Evolutionary conservation across 2,888 invertebrate genomes (phyloP), one percentile per base, ranked within the genome.

Genomic region (Meliscaeva auricollis): DNA sequence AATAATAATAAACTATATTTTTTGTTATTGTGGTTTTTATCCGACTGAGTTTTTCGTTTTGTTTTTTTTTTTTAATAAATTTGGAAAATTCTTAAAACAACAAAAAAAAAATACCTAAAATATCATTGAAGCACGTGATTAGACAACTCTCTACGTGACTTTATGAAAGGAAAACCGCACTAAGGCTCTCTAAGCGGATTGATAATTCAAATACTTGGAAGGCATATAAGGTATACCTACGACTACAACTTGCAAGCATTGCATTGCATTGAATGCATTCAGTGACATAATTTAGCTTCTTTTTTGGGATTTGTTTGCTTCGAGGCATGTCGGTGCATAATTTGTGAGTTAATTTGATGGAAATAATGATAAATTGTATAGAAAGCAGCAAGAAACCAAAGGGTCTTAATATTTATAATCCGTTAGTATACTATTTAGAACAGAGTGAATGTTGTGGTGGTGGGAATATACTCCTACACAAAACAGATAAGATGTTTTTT

Each of bases 121-220:
- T 38, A 80, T 54, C 50, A 17, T 17, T 54, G 62, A 69, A 64
- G 35, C 73, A 83, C 68, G 54, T 83, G 78, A 83, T 83, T 68
- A 56, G 74, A 64, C 56, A 60, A 38, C 38, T 9, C 54, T 54
- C 46, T 83, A 83, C 83, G 78, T 83, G 83, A 83, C 78, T 69
- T 69, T 74, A 68, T 54, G 48, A 50, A 69, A 73, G 69, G 26
- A 69, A n/a, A 60, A 60, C 26, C 60, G 26, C 38, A 17, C 11
- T 41, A 60, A 64, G 48, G 38, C 62, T 20, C 30, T 64, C 22
- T 73, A 78, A 62, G 73, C 38, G 50, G 83, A 78, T 78, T 68
- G 41, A 30, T 54, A 68, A 72, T 77, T 15, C 8, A 60, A 82
- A 68, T 15, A 38, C 2, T 11, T 15, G 7, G 20, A 30, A 68